Evolutionary conservation across 2,888 invertebrate species (phyloP).

Genomic region (Actias luna): DNA sequence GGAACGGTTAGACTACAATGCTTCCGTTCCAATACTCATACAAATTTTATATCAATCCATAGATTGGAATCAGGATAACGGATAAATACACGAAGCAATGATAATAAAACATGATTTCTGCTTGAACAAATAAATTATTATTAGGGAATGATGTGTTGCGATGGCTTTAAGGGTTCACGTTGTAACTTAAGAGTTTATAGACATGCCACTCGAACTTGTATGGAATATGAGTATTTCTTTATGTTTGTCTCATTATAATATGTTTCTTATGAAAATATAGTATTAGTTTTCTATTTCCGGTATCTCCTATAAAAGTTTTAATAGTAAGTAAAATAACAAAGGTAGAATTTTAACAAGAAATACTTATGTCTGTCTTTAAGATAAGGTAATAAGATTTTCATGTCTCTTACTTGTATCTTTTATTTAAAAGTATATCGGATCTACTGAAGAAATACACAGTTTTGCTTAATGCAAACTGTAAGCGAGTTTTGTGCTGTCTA

Average conservation of each 20-base stretch:
- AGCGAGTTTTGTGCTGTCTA: background rate
- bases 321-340: too few species aligned
- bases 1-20: background rate
- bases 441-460: background rate
- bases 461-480: background rate
- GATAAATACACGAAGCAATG: conserved; percentile 30
- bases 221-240: background rate
- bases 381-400: too few species aligned
- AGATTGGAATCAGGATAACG: conserved; percentile 20
- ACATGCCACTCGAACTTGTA: conserved; percentile 18
- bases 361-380: too few species aligned
- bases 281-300: too few species aligned
- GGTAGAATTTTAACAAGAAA: too few species aligned
- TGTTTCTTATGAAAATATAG: background rate
- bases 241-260: background rate
- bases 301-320: too few species aligned
- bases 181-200: conserved; percentile 19
- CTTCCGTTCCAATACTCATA: background rate
- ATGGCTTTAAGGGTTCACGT: conserved; percentile 28
- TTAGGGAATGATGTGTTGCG: conserved; percentile 49
- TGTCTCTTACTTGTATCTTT: too few species aligned
- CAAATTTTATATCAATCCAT: background rate
- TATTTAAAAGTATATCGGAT: too few species aligned
- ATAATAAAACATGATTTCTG: conserved; percentile 22
- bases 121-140: conserved; percentile 59